A percentile compares a stretch with the other conserved stretches of the same genome.
Evolutionary conservation across 92 coral and sea anemone genomes (phyloP).

Genomic region (Plumapathes pennacea): DNA sequence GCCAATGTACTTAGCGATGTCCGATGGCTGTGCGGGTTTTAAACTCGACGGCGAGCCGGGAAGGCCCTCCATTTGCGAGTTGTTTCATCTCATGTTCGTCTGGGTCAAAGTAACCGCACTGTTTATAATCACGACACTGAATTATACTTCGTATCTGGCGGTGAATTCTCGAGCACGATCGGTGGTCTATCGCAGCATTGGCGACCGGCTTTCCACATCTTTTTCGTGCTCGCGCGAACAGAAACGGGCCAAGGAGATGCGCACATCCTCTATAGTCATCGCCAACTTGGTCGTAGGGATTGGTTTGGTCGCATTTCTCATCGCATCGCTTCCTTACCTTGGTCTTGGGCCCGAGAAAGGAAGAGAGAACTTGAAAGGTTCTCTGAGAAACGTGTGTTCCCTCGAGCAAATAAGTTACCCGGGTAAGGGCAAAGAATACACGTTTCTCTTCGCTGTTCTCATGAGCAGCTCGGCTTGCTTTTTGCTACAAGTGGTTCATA

Average conservation of each 20-base stretch:
- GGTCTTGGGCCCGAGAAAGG: constrained; percentile 89
- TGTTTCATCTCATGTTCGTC: constrained; percentile 70
- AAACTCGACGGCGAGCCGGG: background rate
- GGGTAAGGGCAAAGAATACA: constrained; percentile 63
- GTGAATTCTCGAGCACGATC: constrained; percentile 48
- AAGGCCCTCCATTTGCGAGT: constrained; percentile 81
- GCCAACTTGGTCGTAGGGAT: constrained; percentile 72
- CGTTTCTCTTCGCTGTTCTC: constrained; percentile 75
- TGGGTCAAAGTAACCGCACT: constrained; percentile 75
- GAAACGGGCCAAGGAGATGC: constrained; percentile 37
- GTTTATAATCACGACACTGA: constrained; percentile 71
- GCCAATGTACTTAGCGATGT: constrained; percentile 56
- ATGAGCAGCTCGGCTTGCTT: constrained; percentile 82
- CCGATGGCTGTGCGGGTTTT: constrained; percentile 21
- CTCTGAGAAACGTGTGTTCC: constrained; percentile 56
- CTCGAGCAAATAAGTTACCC: constrained; percentile 78
- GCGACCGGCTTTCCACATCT: constrained; percentile 73
- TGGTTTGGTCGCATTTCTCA: constrained; percentile 70
- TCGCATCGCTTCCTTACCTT: constrained; percentile 79
- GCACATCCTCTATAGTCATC: constrained; percentile 50
- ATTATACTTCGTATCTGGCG: constrained; percentile 75
- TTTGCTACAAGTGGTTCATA: constrained; percentile 72
- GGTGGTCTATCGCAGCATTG: constrained; percentile 56
- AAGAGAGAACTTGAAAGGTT: background rate
- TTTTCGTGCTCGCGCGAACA: constrained; percentile 55